phyloP scores from a whole-genome alignment of 2,113 vertebrate species.

The Arenaria interpres region DNA sequence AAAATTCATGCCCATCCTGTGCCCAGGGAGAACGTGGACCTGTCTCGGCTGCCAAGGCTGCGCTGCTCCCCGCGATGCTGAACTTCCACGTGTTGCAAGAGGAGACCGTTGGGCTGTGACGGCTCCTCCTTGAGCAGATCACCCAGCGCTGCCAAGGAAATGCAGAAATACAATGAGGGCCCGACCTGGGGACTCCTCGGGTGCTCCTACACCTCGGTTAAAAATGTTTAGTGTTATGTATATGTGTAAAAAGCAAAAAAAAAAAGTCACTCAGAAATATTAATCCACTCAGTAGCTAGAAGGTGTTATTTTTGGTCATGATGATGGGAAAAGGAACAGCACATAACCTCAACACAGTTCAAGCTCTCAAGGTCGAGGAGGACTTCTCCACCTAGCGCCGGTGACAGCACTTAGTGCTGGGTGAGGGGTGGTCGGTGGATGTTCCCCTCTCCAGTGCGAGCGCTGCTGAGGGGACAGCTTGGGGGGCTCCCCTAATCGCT shows the following conservation, averaged over 20 bases:
- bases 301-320: neutral
- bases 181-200: neutral
- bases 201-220: accelerated
- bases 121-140: neutral
- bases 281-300: neutral
- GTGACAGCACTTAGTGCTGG: neutral
- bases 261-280: neutral
- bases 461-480: no score
- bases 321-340: neutral
- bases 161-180: neutral
- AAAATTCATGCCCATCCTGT: neutral
- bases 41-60: neutral
- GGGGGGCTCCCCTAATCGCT: neutral
- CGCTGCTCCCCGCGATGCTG: neutral
- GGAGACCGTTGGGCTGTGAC: neutral
- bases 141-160: neutral
- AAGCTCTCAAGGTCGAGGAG: neutral
- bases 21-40: neutral
- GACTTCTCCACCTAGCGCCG: neutral
- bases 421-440: accelerated
- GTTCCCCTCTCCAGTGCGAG: neutral
- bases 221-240: neutral
- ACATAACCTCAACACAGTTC: no score
- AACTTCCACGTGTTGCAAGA: neutral
- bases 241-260: neutral